Evolutionary conservation across 2,888 invertebrate species (phyloP), one percentile per base, ranked within the genome.

Genomic region (Isoperla grammatica): DNA sequence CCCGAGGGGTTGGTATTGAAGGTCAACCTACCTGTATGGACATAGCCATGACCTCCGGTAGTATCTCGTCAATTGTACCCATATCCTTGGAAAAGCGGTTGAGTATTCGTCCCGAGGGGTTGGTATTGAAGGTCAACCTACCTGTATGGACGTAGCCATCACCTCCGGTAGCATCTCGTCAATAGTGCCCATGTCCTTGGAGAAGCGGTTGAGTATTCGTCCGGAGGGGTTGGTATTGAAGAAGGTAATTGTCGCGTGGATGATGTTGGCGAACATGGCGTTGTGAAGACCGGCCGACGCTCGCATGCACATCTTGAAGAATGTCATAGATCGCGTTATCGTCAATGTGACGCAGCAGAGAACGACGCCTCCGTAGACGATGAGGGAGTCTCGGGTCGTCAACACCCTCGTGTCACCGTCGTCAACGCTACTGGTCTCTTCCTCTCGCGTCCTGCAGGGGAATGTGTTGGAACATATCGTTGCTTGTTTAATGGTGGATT

Each of bases 201-300:
- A 73, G 67, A 80, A 78, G 35, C 79, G 69, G 68, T 78, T 79
- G 57, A 80, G 69, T 57, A 79, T 72, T 17, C 78, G 71, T 59
- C 79, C 78, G 49, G 78, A 73, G 19, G 80, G 79, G 67, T 80
- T 80, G 15, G 70, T 71, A 64, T 80, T 79, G 68, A 81, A 81
- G 69, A 81, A 81, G 23, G 70, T 65, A 48, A 78, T 73, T 1
- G 79, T 77, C 1, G 82, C 76, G 63, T 85, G 78, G 9, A 92
- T 73, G 35, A 94, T 79, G 66, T 85, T 81, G 15, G 80, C 75
- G 71, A 90, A 89, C 86, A 90, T 87, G 11, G 67, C 74, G 69
- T 86, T 81, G 71, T 91, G 90, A 0, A 90, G 76, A 22, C 78
- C 81, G 62, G 79, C 80, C 0, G 88, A 87, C 0, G 88, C 83